These are phyloP conservation scores for Leiothrix lutea DNA, from an alignment of 2,113 vertebrate species.

Conservation along the genomic window DNA sequence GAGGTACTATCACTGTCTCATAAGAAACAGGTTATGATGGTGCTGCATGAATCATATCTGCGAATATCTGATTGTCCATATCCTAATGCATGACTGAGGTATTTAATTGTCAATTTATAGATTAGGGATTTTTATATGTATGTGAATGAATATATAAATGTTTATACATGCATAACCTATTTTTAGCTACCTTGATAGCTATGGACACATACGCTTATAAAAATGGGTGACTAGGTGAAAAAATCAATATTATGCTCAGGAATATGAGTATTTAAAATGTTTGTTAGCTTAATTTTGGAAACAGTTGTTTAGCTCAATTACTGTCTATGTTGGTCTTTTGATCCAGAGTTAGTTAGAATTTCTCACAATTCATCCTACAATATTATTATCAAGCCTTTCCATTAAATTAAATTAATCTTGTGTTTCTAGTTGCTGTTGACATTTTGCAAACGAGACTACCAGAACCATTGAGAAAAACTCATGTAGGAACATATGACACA, in stretches of 20 bases:
- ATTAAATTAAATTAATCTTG: background rate
- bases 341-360: background rate
- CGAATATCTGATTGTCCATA: background rate
- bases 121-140: background rate
- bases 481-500: background rate
- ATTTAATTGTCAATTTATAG: background rate
- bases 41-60: background rate
- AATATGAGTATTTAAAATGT: background rate
- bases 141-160: background rate
- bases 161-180: background rate
- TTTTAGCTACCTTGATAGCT: background rate
- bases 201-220: background rate
- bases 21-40: background rate
- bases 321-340: background rate
- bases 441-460: background rate
- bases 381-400: background rate
- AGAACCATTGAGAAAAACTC: background rate
- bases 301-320: constrained; percentile 7
- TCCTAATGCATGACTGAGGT: background rate
- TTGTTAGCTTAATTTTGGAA: background rate
- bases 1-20: background rate
- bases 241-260: background rate
- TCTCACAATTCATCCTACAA: background rate
- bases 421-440: background rate
- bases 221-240: background rate